Conservation (phyloP, 2,888 invertebrate species). For the Eupsilia transversa region DNA sequence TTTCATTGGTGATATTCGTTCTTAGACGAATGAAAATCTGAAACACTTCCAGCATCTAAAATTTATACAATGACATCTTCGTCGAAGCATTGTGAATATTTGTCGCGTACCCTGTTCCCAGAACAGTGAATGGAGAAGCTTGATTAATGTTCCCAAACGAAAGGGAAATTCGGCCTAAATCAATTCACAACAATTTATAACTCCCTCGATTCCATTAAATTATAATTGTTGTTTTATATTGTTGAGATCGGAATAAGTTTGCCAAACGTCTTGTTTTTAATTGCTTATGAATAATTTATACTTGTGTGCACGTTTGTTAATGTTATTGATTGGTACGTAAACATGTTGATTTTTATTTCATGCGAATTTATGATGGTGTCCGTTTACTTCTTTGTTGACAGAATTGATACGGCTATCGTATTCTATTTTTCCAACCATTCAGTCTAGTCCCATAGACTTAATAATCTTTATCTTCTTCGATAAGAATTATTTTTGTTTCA, state of each 20-base stretch:
- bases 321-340: conserved; percentile 8
- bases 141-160: conserved; percentile 73
- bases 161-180: conserved; percentile 72
- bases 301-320: background rate
- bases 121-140: conserved; percentile 68
- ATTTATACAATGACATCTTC: conserved; percentile 46
- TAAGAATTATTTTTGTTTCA: background rate
- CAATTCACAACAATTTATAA: conserved; percentile 76
- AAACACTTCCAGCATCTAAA: conserved; percentile 43
- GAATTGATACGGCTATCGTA: background rate
- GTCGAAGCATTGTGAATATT: conserved; percentile 64
- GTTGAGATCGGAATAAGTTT: conserved; percentile 61
- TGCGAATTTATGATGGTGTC: background rate
- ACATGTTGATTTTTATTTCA: background rate
- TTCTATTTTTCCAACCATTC: background rate
- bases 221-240: conserved; percentile 67
- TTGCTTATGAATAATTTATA: conserved; percentile 59
- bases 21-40: background rate
- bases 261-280: conserved; percentile 61
- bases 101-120: conserved; percentile 55
- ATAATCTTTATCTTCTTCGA: background rate
- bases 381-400: background rate
- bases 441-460: background rate
- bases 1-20: background rate
- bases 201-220: conserved; percentile 71